phyloP scores from a whole-genome alignment of 2,113 vertebrate genomes.

The Hiodon tergisus region DNA sequence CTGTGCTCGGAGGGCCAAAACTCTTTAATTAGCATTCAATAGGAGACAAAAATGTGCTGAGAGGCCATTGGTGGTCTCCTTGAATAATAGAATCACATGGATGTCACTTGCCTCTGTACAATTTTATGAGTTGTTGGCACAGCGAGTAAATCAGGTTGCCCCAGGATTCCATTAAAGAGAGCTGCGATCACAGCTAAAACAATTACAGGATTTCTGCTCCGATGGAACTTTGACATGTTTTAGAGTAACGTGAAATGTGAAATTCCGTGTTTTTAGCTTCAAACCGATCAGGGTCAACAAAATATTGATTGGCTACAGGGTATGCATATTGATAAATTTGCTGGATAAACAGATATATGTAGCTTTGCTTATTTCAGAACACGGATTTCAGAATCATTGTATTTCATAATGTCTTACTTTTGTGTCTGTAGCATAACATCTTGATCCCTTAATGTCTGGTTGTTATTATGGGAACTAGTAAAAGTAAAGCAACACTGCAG shows the following conservation, averaged over 20 bases:
- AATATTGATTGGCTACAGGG: no score
- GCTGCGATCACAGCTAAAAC: background rate
- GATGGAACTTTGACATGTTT: background rate
- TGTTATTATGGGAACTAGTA: no score
- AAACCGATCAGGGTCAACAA: no score
- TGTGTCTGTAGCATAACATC: no score
- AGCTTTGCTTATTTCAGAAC: no score
- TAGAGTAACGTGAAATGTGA: background rate
- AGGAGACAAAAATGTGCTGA: background rate
- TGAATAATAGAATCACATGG: constrained; percentile 5
- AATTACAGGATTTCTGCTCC: background rate
- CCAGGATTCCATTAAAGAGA: background rate
- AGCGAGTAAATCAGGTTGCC: background rate
- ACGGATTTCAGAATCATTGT: no score
- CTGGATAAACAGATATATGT: no score
- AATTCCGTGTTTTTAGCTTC: no score
- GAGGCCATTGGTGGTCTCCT: background rate
- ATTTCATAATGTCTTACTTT: no score
- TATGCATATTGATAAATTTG: no score
- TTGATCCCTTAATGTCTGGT: no score
- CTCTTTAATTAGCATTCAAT: constrained; percentile 21
- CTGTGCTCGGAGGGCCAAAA: background rate
- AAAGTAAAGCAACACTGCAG: no score
- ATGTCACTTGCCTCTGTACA: background rate
- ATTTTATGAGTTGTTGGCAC: constrained; percentile 15